A percentile compares a stretch with the other conserved stretches of the same genome.
phyloP scores from a whole-genome alignment of 1,140 invertebrate genomes.

The Neomicropteryx cornuta region DNA sequence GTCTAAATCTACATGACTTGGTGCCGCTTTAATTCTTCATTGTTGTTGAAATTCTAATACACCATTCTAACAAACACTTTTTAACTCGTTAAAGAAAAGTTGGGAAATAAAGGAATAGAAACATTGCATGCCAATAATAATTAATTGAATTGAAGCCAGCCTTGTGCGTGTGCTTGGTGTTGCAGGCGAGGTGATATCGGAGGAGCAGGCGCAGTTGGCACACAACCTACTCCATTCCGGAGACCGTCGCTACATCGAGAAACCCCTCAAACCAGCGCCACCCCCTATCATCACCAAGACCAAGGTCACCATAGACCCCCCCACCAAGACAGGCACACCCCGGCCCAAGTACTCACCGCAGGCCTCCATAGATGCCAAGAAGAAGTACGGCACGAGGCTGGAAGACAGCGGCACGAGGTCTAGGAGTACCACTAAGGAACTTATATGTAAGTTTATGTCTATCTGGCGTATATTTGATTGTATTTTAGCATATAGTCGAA shows the following conservation, averaged over 20 bases:
- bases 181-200: constrained; percentile 61
- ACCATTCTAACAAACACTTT: too few species aligned
- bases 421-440: constrained; percentile 80
- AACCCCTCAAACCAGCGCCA: constrained; percentile 65
- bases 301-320: constrained; percentile 41
- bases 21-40: too few species aligned
- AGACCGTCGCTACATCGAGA: constrained; percentile 74
- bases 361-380: constrained; percentile 35
- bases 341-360: constrained; percentile 35
- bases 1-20: too few species aligned
- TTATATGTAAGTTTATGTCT: constrained; percentile 77
- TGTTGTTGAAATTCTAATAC: too few species aligned
- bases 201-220: constrained; percentile 68
- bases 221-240: constrained; percentile 80
- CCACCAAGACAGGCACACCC: constrained; percentile 19
- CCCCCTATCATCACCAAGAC: constrained; percentile 56
- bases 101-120: too few species aligned
- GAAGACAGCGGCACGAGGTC: constrained; percentile 64
- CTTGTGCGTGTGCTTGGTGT: too few species aligned
- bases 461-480: constrained; percentile 4
- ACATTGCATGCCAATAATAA: too few species aligned
- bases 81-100: too few species aligned
- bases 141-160: too few species aligned
- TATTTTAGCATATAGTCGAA: background rate
- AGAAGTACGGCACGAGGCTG: constrained; percentile 68